Conservation (phyloP, 1,140 invertebrate genomes). For the Meloidogyne chitwoodi region DNA sequence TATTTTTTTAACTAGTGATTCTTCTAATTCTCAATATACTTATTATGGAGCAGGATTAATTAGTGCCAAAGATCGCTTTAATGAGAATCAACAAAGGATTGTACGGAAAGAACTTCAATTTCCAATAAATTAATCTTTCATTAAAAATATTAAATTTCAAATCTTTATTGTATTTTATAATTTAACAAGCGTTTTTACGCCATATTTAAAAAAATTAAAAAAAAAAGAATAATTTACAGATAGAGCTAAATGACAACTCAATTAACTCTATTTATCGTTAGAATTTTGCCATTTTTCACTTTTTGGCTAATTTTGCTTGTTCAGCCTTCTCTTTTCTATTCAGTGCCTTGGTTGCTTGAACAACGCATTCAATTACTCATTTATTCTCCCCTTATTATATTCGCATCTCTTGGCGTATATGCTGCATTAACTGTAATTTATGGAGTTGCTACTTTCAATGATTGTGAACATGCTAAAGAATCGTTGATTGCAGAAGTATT, state of each 20-base stretch:
- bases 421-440: constrained; percentile 3
- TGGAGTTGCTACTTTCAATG: constrained; percentile 7
- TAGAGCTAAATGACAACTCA: neutral
- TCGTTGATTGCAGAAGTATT: constrained; percentile 9
- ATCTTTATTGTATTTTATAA: no score
- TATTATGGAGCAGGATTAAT: constrained; percentile 50
- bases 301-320: neutral
- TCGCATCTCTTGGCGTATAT: neutral
- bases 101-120: neutral
- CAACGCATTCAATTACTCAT: neutral
- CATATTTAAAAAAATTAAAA: neutral
- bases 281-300: neutral
- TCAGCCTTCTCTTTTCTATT: neutral
- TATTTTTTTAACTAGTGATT: constrained; percentile 3
- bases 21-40: constrained; percentile 46
- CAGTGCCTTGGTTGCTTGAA: neutral
- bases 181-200: neutral
- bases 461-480: neutral
- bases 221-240: neutral
- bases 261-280: neutral
- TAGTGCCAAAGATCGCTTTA: constrained; percentile 37
- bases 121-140: neutral
- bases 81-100: constrained; percentile 36
- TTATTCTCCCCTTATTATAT: neutral
- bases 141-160: no score